These are phyloP conservation scores for Hirundo rustica DNA, from an alignment of 2,797 vertebrate genomes.

Conservation along the genomic window DNA sequence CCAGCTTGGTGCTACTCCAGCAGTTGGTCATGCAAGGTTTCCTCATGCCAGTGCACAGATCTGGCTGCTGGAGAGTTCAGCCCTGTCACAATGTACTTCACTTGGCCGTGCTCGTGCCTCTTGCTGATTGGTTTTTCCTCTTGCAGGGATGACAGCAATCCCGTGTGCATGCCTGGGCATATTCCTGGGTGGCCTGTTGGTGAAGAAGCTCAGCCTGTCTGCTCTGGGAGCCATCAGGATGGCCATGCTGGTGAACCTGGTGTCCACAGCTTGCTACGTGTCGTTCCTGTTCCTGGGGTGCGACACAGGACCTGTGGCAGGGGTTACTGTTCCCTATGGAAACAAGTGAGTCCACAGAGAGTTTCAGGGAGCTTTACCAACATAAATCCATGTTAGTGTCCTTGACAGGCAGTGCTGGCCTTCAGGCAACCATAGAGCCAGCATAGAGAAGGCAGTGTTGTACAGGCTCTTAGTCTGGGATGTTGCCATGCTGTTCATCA, in stretches of 20 bases:
- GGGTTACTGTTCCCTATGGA: constrained; percentile 90
- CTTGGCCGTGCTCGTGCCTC: too few species aligned
- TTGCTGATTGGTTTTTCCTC: background rate
- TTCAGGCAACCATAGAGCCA: background rate
- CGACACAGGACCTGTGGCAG: constrained; percentile 93
- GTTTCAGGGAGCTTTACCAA: background rate
- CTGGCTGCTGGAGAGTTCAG: background rate
- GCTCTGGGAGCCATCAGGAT: constrained; percentile 95
- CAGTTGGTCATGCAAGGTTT: background rate
- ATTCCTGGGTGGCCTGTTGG: constrained; percentile 95
- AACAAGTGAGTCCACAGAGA: constrained; percentile 84
- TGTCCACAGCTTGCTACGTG: constrained; percentile 95
- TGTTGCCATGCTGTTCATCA: background rate
- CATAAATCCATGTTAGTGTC: background rate
- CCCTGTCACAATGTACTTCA: background rate
- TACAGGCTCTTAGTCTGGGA: background rate
- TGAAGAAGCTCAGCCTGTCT: constrained; percentile 96
- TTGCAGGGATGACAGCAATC: constrained; percentile 96
- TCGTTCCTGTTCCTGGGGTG: constrained; percentile 99
- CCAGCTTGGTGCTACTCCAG: background rate
- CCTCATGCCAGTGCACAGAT: background rate
- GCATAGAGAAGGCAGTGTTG: background rate
- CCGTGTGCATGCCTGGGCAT: constrained; percentile 97
- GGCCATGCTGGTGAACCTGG: constrained; percentile 98
- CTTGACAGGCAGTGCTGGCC: accelerated